Conservation (phyloP, 2,113 vertebrate genomes). For the Acrocephalus kingi region DNA sequence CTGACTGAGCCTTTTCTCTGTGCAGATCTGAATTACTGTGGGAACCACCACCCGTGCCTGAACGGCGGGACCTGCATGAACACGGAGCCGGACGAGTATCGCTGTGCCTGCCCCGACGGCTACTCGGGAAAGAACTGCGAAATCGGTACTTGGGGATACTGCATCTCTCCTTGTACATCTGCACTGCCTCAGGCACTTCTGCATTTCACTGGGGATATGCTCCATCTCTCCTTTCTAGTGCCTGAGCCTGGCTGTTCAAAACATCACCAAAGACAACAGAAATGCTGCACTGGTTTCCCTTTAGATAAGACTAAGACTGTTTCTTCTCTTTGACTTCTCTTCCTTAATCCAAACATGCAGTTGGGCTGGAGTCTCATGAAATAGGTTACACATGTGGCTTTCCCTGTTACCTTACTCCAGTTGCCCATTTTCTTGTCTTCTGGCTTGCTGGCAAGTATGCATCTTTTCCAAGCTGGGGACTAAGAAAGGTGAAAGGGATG, state of each 20-base stretch:
- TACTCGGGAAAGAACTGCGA: conserved; percentile 95
- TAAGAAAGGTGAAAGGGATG: background rate
- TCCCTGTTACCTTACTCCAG: background rate
- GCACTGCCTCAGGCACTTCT: background rate
- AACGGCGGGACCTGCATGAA: conserved; percentile 95
- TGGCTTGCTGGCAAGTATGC: background rate
- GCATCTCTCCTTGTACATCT: background rate
- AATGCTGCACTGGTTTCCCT: background rate
- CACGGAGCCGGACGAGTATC: conserved; percentile 89
- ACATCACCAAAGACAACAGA: background rate
- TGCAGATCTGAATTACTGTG: conserved; percentile 95
- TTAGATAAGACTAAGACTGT: background rate
- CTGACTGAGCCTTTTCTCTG: background rate
- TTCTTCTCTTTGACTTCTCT: background rate
- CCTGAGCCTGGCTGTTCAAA: background rate
- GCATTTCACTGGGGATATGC: background rate
- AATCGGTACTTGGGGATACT: conserved; percentile 75
- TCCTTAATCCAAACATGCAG: background rate
- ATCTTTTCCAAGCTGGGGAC: background rate
- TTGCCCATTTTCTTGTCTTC: background rate
- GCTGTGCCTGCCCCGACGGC: conserved; percentile 88
- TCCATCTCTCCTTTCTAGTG: background rate
- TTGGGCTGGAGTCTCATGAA: background rate
- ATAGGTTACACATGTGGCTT: background rate
- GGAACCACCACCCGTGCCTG: conserved; percentile 89